A percentile compares a stretch with the other conserved stretches of the same genome.
These are phyloP conservation scores for Desmophyllum pertusum DNA, from an alignment of 92 coral and sea anemone genomes.

Conservation along the genomic window DNA sequence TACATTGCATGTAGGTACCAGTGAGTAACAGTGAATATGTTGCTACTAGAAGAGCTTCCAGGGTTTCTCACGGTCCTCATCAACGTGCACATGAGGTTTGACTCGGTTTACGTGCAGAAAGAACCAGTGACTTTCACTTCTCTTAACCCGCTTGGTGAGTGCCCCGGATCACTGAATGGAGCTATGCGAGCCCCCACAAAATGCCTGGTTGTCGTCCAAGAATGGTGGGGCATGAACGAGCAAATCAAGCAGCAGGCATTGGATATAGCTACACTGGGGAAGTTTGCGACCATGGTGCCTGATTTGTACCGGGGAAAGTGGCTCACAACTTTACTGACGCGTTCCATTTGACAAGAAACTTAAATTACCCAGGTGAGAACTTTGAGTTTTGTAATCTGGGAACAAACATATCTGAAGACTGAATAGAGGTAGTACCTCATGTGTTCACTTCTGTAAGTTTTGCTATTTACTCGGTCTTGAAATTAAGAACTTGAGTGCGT, in stretches of 20 bases:
- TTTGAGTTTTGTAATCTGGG: no score
- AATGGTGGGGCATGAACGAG: constrained; percentile 99
- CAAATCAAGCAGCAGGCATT: constrained; percentile 90
- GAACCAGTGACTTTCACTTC: constrained; percentile 73
- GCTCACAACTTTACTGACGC: constrained; percentile 73
- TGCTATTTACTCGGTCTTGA: neutral
- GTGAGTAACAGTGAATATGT: constrained; percentile 36
- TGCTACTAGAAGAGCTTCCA: constrained; percentile 58
- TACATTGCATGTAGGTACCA: neutral
- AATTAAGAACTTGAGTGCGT: neutral
- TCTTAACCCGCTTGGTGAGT: constrained; percentile 69
- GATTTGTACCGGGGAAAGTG: constrained; percentile 88
- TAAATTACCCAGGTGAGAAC: constrained; percentile 77
- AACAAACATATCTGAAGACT: no score
- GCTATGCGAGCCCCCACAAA: constrained; percentile 56
- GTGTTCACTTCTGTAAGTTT: neutral
- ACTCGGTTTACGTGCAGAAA: constrained; percentile 65
- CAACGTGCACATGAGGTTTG: constrained; percentile 71
- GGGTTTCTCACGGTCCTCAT: constrained; percentile 61
- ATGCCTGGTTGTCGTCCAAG: constrained; percentile 91
- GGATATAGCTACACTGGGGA: constrained; percentile 77
- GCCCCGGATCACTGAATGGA: constrained; percentile 89
- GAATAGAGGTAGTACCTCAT: neutral
- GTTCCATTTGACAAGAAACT: constrained; percentile 58
- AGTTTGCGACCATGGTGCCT: constrained; percentile 87